Base-by-base conservation (phyloP, 2,797 vertebrate genomes). In the Vireo griseus region DNA sequence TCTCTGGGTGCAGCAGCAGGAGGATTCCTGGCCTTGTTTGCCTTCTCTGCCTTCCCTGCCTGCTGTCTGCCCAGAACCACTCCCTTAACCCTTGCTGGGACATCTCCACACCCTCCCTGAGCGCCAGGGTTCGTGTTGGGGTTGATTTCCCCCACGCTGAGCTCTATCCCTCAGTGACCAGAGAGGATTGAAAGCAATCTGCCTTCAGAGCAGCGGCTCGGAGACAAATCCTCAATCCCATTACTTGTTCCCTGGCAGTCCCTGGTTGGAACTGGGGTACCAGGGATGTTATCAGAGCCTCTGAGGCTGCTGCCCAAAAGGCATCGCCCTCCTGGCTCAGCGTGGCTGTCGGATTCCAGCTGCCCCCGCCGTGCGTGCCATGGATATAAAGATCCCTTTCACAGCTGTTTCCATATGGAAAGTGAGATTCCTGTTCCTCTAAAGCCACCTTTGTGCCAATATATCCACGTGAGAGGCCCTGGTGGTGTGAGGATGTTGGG, bases 121-220 rank as follows among this genome's bases (percentile, higher is more conserved):
- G 29, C 1, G 0, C 15, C 4, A 0, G 3, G 21, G 2, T 14
- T 79, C 12, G 4, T 8, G 5, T 1, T 2, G 16, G 83, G 16
- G 7, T 6, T 25, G 61, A 2, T 44, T 88, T n/a, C 37, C 47
- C 55, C 4, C n/a, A 3, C 2, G 24, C 84, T 29, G 69, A 71
- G 45, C 79, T 74, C 57, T n/a, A 2, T 4, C 86, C 73, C 11
- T 25, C 39, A 2, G 67, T 11, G 75, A 72, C 35, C 16, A 16
- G 19, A 11, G 76, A 35, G 89, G 73, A 57, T n/a, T 76, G 87
- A 25, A 52, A 82, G n/a, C 90, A 48, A 81, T 42, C 91, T 69
- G 86, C 16, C 37, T 62, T 16, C 45, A 8, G 74, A 62, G 57
- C 76, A 52, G 84, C 10, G 0, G 82, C 83, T 63, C 8, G 28